These are phyloP conservation scores for Onychomys torridus DNA, from an alignment of 2,797 vertebrate genomes.

Conservation along the genomic window DNA sequence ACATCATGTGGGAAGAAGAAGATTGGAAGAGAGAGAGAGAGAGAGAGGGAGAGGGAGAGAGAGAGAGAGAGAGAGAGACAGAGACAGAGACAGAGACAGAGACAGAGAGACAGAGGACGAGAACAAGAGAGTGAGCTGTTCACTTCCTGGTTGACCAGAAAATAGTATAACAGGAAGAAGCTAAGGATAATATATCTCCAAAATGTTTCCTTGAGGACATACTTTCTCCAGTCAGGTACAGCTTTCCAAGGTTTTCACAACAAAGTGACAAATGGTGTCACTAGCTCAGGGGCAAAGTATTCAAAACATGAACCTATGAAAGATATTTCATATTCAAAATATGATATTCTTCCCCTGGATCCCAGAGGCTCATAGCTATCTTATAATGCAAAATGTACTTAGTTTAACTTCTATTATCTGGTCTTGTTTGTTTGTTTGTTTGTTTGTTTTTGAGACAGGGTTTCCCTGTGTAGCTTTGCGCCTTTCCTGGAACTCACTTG, in stretches of 20 bases:
- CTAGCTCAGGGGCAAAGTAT: background rate
- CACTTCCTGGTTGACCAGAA: background rate
- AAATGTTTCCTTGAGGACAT: background rate
- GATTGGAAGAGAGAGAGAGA: background rate
- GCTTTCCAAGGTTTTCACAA: background rate
- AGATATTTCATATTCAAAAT: background rate
- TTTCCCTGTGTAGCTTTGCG: too few relatives aligned
- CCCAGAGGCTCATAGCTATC: background rate
- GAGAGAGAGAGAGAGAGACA: too few relatives aligned
- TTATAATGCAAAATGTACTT: background rate
- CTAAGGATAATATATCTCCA: background rate
- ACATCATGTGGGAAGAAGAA: background rate
- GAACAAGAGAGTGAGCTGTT: background rate
- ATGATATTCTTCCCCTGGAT: too few relatives aligned
- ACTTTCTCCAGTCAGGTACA: background rate
- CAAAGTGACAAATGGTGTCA: background rate
- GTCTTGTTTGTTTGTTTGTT: too few relatives aligned
- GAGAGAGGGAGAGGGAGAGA: too few relatives aligned
- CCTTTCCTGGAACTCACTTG: too few relatives aligned
- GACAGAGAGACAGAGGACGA: too few relatives aligned
- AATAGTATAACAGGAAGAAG: background rate
- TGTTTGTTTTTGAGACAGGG: too few relatives aligned
- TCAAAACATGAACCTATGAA: background rate
- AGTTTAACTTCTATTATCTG: background rate
- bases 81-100: too few relatives aligned